Evolutionary conservation across 2,113 vertebrate genomes (phyloP).

Genomic region (Lonchura striata): DNA sequence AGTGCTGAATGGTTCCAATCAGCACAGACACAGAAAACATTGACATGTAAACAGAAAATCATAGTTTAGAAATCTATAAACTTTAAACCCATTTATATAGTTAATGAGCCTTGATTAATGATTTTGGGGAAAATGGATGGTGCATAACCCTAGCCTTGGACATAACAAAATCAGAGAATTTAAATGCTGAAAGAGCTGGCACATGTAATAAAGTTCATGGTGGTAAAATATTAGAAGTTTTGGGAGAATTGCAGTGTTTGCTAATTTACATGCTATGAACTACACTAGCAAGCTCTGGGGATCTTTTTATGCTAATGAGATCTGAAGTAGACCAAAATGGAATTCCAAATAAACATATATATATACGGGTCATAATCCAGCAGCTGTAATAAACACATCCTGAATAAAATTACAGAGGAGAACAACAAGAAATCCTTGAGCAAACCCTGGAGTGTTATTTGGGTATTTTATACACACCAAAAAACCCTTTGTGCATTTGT

Average conservation of each 20-base stretch:
- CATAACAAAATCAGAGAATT: not conserved
- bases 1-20: not conserved
- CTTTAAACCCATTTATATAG: not conserved
- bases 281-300: not conserved
- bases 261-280: not conserved
- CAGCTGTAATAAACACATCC: conserved; percentile 6
- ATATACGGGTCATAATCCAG: conserved; percentile 16
- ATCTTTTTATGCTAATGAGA: conserved; percentile 34
- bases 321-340: not conserved
- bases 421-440: not conserved
- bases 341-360: conserved; percentile 35
- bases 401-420: not conserved
- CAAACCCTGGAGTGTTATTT: not conserved
- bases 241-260: not conserved
- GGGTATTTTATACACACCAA: not conserved
- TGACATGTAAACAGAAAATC: not conserved
- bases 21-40: not conserved
- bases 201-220: not conserved
- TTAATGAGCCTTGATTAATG: not conserved
- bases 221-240: not conserved
- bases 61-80: not conserved
- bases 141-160: not conserved
- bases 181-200: not conserved
- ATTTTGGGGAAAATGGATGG: not conserved
- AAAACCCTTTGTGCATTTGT: not conserved